Evolutionary conservation across 2,888 invertebrate species (phyloP).

Genomic region (Nymphalis c-album): DNA sequence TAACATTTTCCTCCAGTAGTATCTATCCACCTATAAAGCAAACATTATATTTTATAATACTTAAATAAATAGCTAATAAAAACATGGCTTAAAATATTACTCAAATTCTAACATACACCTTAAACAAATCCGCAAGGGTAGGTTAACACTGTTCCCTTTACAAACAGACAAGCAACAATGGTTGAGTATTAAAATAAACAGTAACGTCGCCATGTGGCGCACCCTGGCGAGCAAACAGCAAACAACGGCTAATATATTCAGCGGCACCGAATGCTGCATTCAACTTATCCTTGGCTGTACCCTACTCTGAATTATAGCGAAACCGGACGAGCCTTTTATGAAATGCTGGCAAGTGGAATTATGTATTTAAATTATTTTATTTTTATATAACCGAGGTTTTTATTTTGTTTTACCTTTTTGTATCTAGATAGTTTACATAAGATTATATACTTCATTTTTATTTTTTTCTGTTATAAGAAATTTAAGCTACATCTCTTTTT

Average conservation of each 20-base stretch:
- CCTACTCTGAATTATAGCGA: constrained; percentile 5
- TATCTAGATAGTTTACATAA: too few species aligned
- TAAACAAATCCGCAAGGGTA: constrained; percentile 66
- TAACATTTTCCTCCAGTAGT: too few species aligned
- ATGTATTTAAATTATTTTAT: background rate
- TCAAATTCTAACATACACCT: constrained; percentile 47
- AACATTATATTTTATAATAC: too few species aligned
- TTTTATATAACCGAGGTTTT: background rate
- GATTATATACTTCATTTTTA: too few species aligned
- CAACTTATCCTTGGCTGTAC: constrained; percentile 27
- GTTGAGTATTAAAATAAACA: constrained; percentile 81
- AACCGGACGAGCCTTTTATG: constrained; percentile 2
- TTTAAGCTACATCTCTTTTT: too few species aligned
- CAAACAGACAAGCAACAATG: constrained; percentile 75
- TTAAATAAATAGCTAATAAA: background rate
- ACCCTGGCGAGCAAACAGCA: constrained; percentile 66
- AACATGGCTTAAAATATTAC: constrained; percentile 34
- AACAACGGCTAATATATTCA: constrained; percentile 75
- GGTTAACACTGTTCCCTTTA: constrained; percentile 67
- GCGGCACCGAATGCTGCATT: constrained; percentile 42
- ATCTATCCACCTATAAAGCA: too few species aligned
- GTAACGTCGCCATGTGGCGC: constrained; percentile 72
- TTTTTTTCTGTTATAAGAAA: too few species aligned
- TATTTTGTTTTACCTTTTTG: background rate
- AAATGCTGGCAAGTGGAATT: background rate